These are phyloP conservation scores for Hyperoodon ampullatus DNA, from an alignment of 2,113 vertebrate species.

Conservation along the genomic window DNA sequence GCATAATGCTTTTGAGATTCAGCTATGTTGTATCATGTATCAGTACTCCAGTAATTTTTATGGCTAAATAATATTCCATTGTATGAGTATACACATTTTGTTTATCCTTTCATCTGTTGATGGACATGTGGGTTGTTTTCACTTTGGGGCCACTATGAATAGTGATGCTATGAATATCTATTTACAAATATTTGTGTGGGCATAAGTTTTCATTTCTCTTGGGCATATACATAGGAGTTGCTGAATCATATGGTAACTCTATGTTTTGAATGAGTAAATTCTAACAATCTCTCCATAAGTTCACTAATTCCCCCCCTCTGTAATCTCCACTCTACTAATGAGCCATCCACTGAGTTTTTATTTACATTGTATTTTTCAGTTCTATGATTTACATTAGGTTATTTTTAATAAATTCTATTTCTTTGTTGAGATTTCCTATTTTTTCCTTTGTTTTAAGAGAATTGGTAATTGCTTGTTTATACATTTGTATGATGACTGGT, in stretches of 20 bases:
- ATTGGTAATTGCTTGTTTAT: not conserved
- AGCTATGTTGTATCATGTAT: not conserved
- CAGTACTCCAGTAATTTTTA: not conserved
- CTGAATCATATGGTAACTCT: not conserved
- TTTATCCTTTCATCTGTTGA: not conserved
- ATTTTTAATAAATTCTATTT: slow-evolving; percentile 39
- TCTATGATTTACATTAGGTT: slow-evolving; percentile 41
- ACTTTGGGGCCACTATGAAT: not conserved
- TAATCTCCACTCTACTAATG: not conserved
- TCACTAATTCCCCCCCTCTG: not conserved
- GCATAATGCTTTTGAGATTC: not conserved
- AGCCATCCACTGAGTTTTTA: slow-evolving; percentile 2
- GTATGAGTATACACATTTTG: not conserved
- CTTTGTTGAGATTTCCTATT: not conserved
- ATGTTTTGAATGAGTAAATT: slow-evolving; percentile 30
- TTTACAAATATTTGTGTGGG: not conserved
- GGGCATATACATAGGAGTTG: not conserved
- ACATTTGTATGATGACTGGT: slow-evolving; percentile 31
- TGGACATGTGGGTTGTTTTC: not conserved
- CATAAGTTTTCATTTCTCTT: not conserved
- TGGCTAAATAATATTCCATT: not conserved
- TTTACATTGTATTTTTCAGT: slow-evolving; percentile 10
- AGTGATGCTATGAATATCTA: not conserved
- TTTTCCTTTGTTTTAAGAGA: slow-evolving; percentile 9
- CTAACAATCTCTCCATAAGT: slow-evolving; percentile 18